Evolutionary conservation across 2,888 invertebrate genomes (phyloP).

Genomic region (Ectemnius cavifrons): DNA sequence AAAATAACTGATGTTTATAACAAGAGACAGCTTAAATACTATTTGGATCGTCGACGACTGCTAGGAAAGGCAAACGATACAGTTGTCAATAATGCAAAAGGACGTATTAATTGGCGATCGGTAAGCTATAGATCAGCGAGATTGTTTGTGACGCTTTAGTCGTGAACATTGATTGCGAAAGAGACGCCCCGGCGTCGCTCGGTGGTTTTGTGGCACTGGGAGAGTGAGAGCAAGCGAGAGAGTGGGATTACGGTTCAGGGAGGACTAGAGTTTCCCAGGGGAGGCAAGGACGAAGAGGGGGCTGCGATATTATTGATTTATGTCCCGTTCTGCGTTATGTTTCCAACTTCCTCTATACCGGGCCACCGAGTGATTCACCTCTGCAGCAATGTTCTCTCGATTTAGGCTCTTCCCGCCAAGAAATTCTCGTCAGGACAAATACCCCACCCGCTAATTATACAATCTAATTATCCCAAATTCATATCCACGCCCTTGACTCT

Average conservation of each 20-base stretch:
- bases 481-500: too few species aligned
- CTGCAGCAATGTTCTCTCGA: slow-evolving; percentile 53
- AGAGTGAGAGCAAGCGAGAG: slow-evolving; percentile 34
- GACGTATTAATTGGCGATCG: slow-evolving; percentile 51
- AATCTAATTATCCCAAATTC: too few species aligned
- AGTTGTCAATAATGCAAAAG: slow-evolving; percentile 22
- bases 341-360: slow-evolving; percentile 62
- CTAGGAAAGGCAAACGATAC: too few species aligned
- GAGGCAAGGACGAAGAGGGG: slow-evolving; percentile 73
- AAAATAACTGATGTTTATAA: too few species aligned
- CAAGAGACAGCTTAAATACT: not conserved
- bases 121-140: slow-evolving; percentile 39
- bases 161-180: slow-evolving; percentile 76
- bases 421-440: slow-evolving; percentile 2
- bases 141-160: slow-evolving; percentile 65
- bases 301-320: slow-evolving; percentile 82
- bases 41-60: not conserved
- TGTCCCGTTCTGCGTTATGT: slow-evolving; percentile 78
- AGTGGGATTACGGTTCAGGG: slow-evolving; percentile 55
- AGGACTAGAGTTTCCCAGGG: slow-evolving; percentile 68
- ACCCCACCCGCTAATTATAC: too few species aligned
- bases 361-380: slow-evolving; percentile 66
- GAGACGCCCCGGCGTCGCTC: slow-evolving; percentile 68
- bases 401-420: slow-evolving; percentile 31
- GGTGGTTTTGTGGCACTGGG: slow-evolving; percentile 56